Base-by-base conservation (phyloP, 1,140 invertebrate genomes). In the Pararge aegeria region DNA sequence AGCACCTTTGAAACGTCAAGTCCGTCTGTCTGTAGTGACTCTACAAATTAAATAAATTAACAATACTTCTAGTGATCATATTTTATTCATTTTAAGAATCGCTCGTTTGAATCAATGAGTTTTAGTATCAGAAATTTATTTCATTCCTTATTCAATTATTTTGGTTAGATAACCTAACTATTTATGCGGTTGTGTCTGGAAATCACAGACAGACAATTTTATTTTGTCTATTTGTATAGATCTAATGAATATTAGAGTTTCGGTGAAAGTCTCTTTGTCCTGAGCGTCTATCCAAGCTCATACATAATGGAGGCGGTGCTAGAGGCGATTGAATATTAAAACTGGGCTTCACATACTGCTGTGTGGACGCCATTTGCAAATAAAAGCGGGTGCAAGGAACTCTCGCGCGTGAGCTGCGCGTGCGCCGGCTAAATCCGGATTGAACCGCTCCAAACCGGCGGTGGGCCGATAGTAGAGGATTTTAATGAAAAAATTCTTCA, bases 371-470 rank as follows among this genome's bases (percentile, higher is more conserved):
- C 54, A 72, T 67, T 71, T 69, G 67, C 66, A 66, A 67, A 70
- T 64, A 64, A 64, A 67, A 66, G 52, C 58, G 66, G 61, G 66
- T 58, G 61, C 66, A 73, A 70, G 64, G 62, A 69, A 69, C 67
- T 65, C 27, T 16, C 6, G 30, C 58, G 64, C 64, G 66, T 68
- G 66, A 66, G 30, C 61, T 2, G 38, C 44, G 44, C 18, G 18
- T 10, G 55, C 18, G 29, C 58, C 34, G 52, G 64, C 15, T 66
- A 16, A 29, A 55, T 55, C 57, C 42, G 48, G 58, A 48, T 53
- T 29, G 19, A 59, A 44, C 60, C 16, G 53, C 18, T 44, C 20
- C 19, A 5, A 38, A 44, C 55, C 27, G 30, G 52, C 37, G 20
- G 7, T 20, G 15, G 3, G 15, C 16, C 10, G 53, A 50, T 60